Evolutionary conservation across 2,113 vertebrate species (phyloP).

Genomic region (Eptatretus burgeri): DNA sequence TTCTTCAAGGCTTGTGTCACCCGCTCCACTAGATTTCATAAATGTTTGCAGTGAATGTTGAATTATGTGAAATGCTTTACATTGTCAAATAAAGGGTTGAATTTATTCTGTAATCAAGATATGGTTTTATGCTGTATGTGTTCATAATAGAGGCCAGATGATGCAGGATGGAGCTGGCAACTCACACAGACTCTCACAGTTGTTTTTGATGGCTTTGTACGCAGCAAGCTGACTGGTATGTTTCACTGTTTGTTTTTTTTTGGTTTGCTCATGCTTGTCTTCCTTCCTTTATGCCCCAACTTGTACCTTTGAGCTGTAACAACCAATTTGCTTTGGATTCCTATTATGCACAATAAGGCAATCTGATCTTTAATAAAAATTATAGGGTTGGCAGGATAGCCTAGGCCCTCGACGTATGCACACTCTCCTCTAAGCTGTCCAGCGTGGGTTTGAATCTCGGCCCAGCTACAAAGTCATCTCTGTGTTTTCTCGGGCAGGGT

Average conservation of each 20-base stretch:
- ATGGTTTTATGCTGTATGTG: background rate
- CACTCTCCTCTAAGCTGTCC: too few relatives aligned
- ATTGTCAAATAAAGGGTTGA: background rate
- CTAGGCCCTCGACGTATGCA: too few relatives aligned
- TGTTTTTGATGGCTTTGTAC: constrained; percentile 38
- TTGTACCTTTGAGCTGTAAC: background rate
- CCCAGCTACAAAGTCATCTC: too few relatives aligned
- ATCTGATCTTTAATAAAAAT: background rate
- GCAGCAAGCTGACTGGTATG: background rate
- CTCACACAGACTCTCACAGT: constrained; percentile 64
- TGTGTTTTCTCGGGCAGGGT: too few relatives aligned
- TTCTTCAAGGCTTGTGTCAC: background rate
- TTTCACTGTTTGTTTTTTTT: too few relatives aligned
- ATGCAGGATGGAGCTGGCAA: constrained; percentile 49
- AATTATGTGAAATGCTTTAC: background rate
- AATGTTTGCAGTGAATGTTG: background rate
- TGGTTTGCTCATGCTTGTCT: background rate
- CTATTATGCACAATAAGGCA: background rate
- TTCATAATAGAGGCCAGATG: constrained; percentile 25
- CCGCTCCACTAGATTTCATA: background rate
- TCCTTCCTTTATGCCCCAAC: background rate
- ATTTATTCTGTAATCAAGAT: background rate
- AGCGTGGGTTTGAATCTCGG: too few relatives aligned
- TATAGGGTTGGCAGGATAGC: background rate
- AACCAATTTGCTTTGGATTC: background rate